These are phyloP conservation scores for Lasioglossum vierecki DNA, from an alignment of 2,888 invertebrate genomes.

Conservation along the genomic window DNA sequence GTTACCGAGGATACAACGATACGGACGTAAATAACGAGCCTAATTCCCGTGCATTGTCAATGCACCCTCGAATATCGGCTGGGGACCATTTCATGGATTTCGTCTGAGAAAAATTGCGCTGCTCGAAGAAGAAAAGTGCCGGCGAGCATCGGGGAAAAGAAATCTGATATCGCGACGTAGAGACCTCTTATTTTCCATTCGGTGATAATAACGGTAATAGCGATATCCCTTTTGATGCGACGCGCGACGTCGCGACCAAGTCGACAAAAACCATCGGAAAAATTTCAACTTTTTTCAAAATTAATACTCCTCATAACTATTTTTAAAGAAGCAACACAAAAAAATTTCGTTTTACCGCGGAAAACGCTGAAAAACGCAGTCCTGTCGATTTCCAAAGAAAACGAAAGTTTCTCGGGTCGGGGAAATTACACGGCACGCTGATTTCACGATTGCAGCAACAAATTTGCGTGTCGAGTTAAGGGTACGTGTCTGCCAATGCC, in stretches of 20 bases:
- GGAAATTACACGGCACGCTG: too few relatives aligned
- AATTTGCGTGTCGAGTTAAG: too few relatives aligned
- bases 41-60: background rate
- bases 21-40: conserved; percentile 18
- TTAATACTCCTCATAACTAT: too few relatives aligned
- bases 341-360: too few relatives aligned
- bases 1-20: background rate
- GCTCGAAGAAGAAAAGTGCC: background rate
- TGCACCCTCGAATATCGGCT: background rate
- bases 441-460: too few relatives aligned
- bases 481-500: background rate
- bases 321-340: too few relatives aligned
- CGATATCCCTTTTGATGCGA: background rate
- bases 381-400: too few relatives aligned
- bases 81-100: background rate
- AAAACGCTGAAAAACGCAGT: too few relatives aligned
- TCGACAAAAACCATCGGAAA: too few relatives aligned
- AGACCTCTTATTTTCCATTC: background rate
- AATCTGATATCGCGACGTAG: background rate
- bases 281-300: too few relatives aligned
- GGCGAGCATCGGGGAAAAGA: background rate
- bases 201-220: background rate
- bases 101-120: background rate
- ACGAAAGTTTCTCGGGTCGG: too few relatives aligned
- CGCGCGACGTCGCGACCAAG: too few relatives aligned